phyloP scores from a whole-genome alignment of 2,797 vertebrate species.

The Sandelia bainsii region DNA sequence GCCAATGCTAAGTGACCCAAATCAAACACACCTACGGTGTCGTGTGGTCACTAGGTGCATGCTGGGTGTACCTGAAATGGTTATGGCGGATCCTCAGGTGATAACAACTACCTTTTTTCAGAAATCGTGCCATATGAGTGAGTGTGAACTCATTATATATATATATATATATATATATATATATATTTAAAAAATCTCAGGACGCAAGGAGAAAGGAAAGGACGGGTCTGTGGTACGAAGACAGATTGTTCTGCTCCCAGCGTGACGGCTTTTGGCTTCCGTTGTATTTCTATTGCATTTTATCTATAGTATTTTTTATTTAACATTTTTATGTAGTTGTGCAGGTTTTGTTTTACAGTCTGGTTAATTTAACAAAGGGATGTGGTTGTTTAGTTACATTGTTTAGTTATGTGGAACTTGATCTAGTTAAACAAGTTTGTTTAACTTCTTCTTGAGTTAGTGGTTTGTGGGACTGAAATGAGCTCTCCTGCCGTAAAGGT shows the following conservation, averaged over 20 bases:
- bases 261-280: background rate
- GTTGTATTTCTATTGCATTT: background rate
- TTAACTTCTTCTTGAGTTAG: slow-evolving; percentile 7
- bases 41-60: background rate
- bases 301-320: background rate
- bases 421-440: background rate
- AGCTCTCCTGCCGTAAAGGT: slow-evolving; percentile 25
- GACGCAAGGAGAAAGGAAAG: too few relatives aligned
- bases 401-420: too few relatives aligned
- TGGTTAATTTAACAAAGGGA: too few relatives aligned
- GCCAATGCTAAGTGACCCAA: background rate
- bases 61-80: background rate
- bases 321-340: background rate
- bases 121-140: too few relatives aligned
- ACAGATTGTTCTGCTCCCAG: too few relatives aligned
- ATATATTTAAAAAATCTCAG: too few relatives aligned
- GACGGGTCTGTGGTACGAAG: too few relatives aligned
- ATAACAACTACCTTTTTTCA: too few relatives aligned
- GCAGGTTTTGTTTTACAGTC: too few relatives aligned
- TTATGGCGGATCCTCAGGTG: background rate
- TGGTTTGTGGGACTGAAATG: slow-evolving; percentile 22
- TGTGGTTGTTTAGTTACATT: too few relatives aligned
- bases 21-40: background rate
- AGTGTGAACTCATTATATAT: too few relatives aligned
- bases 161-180: too few relatives aligned